Evolutionary conservation across 2,888 invertebrate genomes (phyloP).

Genomic region (Chalcis sispes): DNA sequence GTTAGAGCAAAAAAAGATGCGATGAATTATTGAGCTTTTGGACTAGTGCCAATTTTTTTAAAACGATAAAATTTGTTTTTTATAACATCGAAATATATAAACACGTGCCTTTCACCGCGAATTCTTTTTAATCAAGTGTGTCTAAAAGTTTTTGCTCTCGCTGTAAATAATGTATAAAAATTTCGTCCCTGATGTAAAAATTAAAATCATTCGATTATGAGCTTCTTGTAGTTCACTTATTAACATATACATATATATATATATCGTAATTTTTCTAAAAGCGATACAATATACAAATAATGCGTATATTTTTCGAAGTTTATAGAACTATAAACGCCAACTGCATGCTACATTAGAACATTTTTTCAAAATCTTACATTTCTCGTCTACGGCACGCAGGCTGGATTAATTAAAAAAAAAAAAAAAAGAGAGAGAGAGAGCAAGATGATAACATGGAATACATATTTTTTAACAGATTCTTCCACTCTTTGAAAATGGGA

Average conservation of each 20-base stretch:
- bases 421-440: background rate
- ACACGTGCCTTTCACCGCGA: slow-evolving; percentile 50
- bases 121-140: slow-evolving; percentile 15
- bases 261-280: slow-evolving; percentile 22
- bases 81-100: slow-evolving; percentile 5
- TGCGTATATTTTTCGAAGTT: slow-evolving; percentile 51
- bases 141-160: slow-evolving; percentile 34
- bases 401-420: slow-evolving; percentile 35
- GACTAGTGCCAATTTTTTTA: slow-evolving; percentile 52
- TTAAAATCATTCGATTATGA: slow-evolving; percentile 40
- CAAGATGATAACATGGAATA: too few relatives aligned
- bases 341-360: slow-evolving; percentile 51
- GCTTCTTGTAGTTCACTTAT: slow-evolving; percentile 7
- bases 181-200: slow-evolving; percentile 46
- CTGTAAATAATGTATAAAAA: slow-evolving; percentile 44
- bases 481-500: slow-evolving; percentile 36
- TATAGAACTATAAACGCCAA: slow-evolving; percentile 45
- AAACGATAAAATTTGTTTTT: slow-evolving; percentile 29
- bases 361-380: slow-evolving; percentile 25
- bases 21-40: slow-evolving; percentile 42
- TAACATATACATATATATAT: too few relatives aligned
- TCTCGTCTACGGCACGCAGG: slow-evolving; percentile 52
- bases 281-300: slow-evolving; percentile 17
- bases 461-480: slow-evolving; percentile 50
- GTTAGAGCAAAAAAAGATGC: slow-evolving; percentile 41